Evolutionary conservation across 1,140 invertebrate species (phyloP).

Genomic region (Drosophila takahashii): DNA sequence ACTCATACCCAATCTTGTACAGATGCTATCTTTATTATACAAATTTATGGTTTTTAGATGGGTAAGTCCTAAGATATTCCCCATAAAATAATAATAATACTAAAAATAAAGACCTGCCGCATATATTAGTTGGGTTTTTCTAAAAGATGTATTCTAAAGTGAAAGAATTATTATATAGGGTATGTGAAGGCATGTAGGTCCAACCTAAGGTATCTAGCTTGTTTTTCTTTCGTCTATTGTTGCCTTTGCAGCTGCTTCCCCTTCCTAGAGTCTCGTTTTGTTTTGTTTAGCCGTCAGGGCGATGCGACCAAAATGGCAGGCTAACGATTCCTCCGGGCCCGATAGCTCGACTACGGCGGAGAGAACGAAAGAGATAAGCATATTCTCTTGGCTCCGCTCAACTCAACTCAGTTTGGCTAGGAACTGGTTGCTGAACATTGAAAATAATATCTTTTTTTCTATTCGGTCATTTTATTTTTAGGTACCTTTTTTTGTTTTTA

Average conservation of each 20-base stretch:
- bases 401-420: constrained; percentile 12
- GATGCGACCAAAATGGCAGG: constrained; percentile 71
- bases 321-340: constrained; percentile 78
- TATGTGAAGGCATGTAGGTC: not conserved
- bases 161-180: not conserved
- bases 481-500: not conserved
- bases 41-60: too few relatives aligned
- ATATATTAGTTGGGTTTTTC: too few relatives aligned
- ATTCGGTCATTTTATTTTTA: not conserved
- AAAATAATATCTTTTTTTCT: not conserved
- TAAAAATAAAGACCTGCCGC: too few relatives aligned
- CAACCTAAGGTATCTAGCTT: not conserved
- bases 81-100: too few relatives aligned
- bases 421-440: constrained; percentile 9
- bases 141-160: not conserved
- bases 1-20: constrained; percentile 2
- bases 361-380: constrained; percentile 58
- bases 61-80: too few relatives aligned
- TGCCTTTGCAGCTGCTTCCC: constrained; percentile 48
- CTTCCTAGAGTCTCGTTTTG: constrained; percentile 43
- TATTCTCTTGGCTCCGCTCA: constrained; percentile 21
- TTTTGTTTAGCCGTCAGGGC: constrained; percentile 63
- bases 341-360: constrained; percentile 48
- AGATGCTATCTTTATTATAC: too few relatives aligned
- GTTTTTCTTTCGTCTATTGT: constrained; percentile 62